Evolutionary conservation across 2,797 vertebrate genomes (phyloP).

Genomic region (Parotocinclus haroldoi): DNA sequence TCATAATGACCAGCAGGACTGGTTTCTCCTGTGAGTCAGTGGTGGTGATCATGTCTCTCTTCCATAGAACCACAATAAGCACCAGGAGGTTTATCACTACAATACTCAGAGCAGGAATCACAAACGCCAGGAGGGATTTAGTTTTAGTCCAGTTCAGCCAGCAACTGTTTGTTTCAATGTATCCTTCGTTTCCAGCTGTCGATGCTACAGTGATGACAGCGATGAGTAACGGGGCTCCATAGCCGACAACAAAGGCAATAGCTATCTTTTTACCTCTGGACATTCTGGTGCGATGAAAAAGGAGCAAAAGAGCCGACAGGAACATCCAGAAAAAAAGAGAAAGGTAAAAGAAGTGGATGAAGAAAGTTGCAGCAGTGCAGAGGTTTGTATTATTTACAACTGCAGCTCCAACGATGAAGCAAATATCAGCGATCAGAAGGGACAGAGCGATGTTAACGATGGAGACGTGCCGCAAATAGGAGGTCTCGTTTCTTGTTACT

Average conservation of each 20-base stretch:
- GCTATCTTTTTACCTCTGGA: conserved; percentile 73
- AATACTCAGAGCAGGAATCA: conserved; percentile 80
- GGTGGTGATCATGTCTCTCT: conserved; percentile 65
- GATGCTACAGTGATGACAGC: conserved; percentile 76
- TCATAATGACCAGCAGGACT: conserved; percentile 71
- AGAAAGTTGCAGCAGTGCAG: conserved; percentile 81
- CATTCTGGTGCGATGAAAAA: conserved; percentile 77
- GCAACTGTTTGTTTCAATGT: conserved; percentile 64
- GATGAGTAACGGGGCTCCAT: conserved; percentile 80
- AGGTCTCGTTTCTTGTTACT: conserved; percentile 78
- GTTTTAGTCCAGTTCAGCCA: conserved; percentile 83
- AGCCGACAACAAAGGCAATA: conserved; percentile 79
- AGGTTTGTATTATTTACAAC: conserved; percentile 53
- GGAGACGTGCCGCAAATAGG: conserved; percentile 83
- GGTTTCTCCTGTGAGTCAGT: conserved; percentile 68
- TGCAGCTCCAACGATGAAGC: conserved; percentile 74
- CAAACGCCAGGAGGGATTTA: conserved; percentile 80
- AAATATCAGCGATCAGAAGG: conserved; percentile 82
- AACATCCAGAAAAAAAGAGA: conserved; percentile 93
- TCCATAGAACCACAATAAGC: conserved; percentile 75
- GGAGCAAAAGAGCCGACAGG: conserved; percentile 79
- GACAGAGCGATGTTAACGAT: conserved; percentile 84
- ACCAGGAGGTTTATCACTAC: conserved; percentile 78
- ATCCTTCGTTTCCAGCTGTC: conserved; percentile 69
- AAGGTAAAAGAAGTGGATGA: conserved; percentile 90